Percentiles rank a stretch among this genome's conserved stretches.
phyloP scores from a whole-genome alignment of 2,113 vertebrate species.

The Excalfactoria chinensis region DNA sequence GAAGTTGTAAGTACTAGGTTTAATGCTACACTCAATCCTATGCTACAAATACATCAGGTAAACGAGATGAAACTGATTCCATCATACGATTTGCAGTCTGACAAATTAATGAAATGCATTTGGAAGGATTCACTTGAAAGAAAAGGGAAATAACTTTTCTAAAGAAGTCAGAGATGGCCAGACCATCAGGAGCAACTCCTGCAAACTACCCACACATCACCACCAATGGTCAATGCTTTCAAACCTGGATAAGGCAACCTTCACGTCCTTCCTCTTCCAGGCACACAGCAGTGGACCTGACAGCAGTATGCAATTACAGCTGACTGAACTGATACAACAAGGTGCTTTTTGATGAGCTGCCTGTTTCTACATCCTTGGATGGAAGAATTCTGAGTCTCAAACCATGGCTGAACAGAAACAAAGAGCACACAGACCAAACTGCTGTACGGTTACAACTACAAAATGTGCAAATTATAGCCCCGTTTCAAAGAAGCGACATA shows the following conservation, averaged over 20 bases:
- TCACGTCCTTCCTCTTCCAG: background rate
- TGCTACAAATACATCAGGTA: background rate
- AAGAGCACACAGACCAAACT: background rate
- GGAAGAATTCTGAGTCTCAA: background rate
- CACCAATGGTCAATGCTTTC: accelerated
- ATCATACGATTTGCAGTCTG: background rate
- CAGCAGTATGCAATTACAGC: background rate
- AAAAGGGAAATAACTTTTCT: background rate
- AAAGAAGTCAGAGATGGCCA: background rate
- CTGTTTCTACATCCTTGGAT: background rate
- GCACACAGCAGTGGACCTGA: background rate
- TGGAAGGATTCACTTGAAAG: background rate
- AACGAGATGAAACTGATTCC: background rate
- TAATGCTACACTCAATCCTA: background rate
- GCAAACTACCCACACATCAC: no score
- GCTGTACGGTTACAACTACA: background rate
- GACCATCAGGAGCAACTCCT: background rate
- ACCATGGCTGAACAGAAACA: background rate
- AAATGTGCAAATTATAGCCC: background rate
- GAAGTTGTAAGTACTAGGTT: background rate
- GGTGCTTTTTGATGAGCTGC: background rate
- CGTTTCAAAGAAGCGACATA: background rate
- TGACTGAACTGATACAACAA: background rate
- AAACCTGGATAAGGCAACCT: background rate
- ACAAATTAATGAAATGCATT: background rate